Evolutionary conservation across 1,140 invertebrate species (phyloP), one percentile per base, ranked within the genome.

Genomic region (Drosophila mojavensis): DNA sequence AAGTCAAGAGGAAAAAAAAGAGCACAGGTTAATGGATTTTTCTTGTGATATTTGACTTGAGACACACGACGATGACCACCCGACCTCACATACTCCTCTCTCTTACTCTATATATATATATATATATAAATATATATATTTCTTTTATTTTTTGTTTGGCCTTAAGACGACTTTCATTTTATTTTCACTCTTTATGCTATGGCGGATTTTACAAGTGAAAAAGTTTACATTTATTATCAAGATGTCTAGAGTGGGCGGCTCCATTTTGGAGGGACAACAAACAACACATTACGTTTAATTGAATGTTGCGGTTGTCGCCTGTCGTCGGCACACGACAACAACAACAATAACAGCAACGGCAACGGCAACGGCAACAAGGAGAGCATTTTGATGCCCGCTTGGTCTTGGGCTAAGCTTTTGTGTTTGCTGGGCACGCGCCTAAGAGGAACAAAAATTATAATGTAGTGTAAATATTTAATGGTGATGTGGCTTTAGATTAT

Each of bases 381-480:
- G 50, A 9, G 9, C n/a, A 33, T 33, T 17, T 58, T 26, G 6
- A 13, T 33, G 36, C 6, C 26, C 60, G 11, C 17, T 17, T 54
- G 20, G 20, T 0, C 15, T 20, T 5, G 66, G 58, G 47, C 15
- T 36, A 30, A 30, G 15, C 17, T 63, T 63, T 81, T 78, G 61
- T 74, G 55, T 72, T 66, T 58, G 60, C 74, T 54, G 36, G 58
- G 71, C 81, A 78, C 81, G 66, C 79, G 65, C 70, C 78, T 55
- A 60, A 73, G 61, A 66, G 55, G 75, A 71, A 88, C 65, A 70
- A 61, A 68, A 88, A 84, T 88, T 88, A 88, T 88, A 89, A 88
- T 88, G 84, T 89, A 89, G 84, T 89, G 84, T 88, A 88, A 88
- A 88, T 88, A 88, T 88, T 88, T 88, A 88, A 88, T 88, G 84